phyloP scores from a whole-genome alignment of 1,140 invertebrate species.

The Acromyrmex charruanus region DNA sequence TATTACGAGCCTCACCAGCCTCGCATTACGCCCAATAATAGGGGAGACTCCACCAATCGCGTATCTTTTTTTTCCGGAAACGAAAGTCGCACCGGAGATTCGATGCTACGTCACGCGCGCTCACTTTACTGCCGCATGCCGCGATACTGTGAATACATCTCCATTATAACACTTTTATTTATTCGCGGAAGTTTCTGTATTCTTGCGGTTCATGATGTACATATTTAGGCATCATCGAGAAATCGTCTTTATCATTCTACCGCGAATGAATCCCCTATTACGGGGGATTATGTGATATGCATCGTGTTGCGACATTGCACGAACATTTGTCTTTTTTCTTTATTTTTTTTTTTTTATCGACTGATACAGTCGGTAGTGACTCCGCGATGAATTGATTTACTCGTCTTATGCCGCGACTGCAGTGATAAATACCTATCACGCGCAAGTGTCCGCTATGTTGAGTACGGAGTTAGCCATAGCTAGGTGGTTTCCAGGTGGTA shows the following conservation, averaged over 20 bases:
- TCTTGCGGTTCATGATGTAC: background rate
- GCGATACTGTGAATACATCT: constrained; percentile 45
- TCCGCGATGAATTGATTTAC: constrained; percentile 63
- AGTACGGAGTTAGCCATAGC: constrained; percentile 48
- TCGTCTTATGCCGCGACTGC: constrained; percentile 47
- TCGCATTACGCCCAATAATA: constrained; percentile 68
- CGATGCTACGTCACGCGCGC: constrained; percentile 49
- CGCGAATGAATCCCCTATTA: background rate
- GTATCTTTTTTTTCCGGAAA: constrained; percentile 50
- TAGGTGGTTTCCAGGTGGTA: constrained; percentile 69
- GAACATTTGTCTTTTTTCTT: background rate
- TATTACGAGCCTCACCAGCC: constrained; percentile 58
- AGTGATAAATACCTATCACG: constrained; percentile 73
- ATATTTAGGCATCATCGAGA: background rate
- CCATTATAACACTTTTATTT: constrained; percentile 39
- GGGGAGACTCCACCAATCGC: background rate
- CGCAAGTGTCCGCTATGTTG: constrained; percentile 67
- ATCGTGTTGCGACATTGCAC: no score
- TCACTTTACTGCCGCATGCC: constrained; percentile 21
- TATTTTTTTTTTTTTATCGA: background rate
- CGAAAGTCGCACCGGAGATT: constrained; percentile 48
- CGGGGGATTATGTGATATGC: background rate
- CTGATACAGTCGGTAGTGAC: background rate
- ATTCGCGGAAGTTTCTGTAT: constrained; percentile 27
- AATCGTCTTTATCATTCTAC: constrained; percentile 28